A percentile compares a stretch with the other conserved stretches of the same genome.
Conservation (phyloP, 2,113 vertebrate genomes). For the Atlantisia rogersi region DNA sequence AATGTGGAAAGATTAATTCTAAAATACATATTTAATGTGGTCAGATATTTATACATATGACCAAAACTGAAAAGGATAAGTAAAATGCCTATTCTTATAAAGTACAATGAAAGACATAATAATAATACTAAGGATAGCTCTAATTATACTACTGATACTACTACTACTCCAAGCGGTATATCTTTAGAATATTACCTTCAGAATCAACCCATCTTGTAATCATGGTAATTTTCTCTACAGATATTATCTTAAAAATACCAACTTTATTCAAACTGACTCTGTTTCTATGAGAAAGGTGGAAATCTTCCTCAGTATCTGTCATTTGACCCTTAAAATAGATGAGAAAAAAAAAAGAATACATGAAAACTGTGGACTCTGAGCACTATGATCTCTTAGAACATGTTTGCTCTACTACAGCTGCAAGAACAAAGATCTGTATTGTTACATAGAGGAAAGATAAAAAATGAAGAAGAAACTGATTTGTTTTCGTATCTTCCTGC, state of each 20-base stretch:
- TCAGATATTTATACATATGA: not conserved
- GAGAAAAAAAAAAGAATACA: too few relatives aligned
- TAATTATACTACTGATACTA: too few relatives aligned
- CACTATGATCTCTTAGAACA: not conserved
- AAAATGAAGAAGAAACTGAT: not conserved
- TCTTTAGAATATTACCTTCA: not conserved
- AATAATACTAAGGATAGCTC: not conserved
- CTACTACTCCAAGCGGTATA: not conserved
- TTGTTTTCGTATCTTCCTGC: not conserved
- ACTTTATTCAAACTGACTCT: not conserved
- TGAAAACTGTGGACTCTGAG: not conserved
- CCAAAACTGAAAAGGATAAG: not conserved
- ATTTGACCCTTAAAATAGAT: not conserved
- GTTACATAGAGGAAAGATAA: not conserved
- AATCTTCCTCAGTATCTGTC: not conserved
- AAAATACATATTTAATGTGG: not conserved
- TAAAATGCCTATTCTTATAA: not conserved
- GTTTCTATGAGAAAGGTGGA: not conserved
- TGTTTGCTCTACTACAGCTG: not conserved
- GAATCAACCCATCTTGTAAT: not conserved
- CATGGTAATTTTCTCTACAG: not conserved
- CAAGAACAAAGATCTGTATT: not conserved
- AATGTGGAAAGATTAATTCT: not conserved
- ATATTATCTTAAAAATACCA: not conserved
- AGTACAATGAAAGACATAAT: accelerated